A percentile compares a stretch with the other conserved stretches of the same genome.
Evolutionary conservation across 2,888 invertebrate species (phyloP).

Genomic region (Athripsodes cinereus): DNA sequence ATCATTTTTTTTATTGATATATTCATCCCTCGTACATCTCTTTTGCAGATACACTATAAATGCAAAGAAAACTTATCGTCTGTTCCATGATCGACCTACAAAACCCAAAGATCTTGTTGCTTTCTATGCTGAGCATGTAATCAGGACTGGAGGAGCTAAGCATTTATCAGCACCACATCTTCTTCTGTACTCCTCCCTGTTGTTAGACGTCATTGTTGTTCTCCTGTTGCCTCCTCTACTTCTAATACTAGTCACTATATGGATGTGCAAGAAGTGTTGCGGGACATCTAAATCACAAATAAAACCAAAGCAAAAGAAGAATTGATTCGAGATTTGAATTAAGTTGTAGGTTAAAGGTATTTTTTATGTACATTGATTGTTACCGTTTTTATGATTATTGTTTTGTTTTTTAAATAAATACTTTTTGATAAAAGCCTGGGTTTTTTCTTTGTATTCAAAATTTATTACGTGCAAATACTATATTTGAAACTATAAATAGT

Average conservation of each 20-base stretch:
- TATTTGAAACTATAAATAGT: too few relatives aligned
- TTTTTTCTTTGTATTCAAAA: too few relatives aligned
- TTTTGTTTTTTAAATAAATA: too few relatives aligned
- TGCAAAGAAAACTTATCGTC: neutral
- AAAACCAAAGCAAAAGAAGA: neutral
- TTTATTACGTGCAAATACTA: too few relatives aligned
- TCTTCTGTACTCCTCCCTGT: neutral
- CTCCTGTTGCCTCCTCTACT: constrained; percentile 3
- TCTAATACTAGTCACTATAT: neutral
- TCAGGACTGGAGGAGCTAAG: constrained; percentile 1
- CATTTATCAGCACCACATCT: constrained; percentile 2
- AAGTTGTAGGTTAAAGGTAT: too few relatives aligned
- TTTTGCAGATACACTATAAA: neutral
- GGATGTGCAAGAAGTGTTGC: neutral
- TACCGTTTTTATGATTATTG: too few relatives aligned
- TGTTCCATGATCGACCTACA: neutral
- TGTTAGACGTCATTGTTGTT: constrained; percentile 1
- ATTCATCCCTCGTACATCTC: constrained; percentile 25
- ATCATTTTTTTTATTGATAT: constrained; percentile 18
- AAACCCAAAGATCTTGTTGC: neutral
- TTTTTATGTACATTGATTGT: too few relatives aligned
- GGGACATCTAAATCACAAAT: neutral
- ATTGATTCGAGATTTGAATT: too few relatives aligned
- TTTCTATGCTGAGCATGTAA: constrained; percentile 3
- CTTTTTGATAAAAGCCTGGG: too few relatives aligned